Percentiles rank a stretch among this genome's conserved stretches.
These are phyloP conservation scores for Caenorhabditis elegans DNA, from an alignment of 1,140 invertebrate genomes.

Conservation along the genomic window WBcel235 BX284602.5:7839501-7840000, in stretches of 20 bases:
- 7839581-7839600: too few relatives aligned
- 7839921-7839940: neutral
- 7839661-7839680: neutral
- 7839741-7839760: constrained; percentile 2
- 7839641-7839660: neutral
- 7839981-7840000: neutral
- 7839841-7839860: neutral
- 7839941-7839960: constrained; percentile 13
- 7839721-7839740: neutral
- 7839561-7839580: too few relatives aligned
- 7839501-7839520: too few relatives aligned
- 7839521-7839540: too few relatives aligned
- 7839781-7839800: neutral
- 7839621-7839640: too few relatives aligned
- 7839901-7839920: neutral
- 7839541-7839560: too few relatives aligned
- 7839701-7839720: constrained; percentile 4
- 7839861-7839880: too few relatives aligned
- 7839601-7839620: too few relatives aligned
- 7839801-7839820: neutral
- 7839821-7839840: constrained; percentile 9
- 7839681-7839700: neutral
- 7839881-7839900: neutral
- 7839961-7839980: constrained; percentile 6
- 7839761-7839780: too few relatives aligned